Base-by-base conservation (phyloP, 1,140 invertebrate genomes). In the Oedothorax gibbosus region DNA sequence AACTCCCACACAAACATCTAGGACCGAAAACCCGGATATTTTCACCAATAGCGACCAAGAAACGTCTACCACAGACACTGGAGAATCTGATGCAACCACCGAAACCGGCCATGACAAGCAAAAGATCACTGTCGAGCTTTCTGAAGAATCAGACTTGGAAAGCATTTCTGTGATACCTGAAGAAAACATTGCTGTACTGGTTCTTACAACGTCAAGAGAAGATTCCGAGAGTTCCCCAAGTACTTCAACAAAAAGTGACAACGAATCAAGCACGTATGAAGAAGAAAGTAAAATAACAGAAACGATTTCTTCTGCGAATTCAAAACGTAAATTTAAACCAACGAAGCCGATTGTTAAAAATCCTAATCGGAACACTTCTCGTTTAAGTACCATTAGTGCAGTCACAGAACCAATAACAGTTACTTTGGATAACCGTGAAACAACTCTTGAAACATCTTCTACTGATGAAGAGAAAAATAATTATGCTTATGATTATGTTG, bases 81-180 rank as follows among this genome's bases (percentile, higher is more conserved):
- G 53, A 51, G 49, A 57, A 10, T 6, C 73, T 15, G 71, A 76
- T 35, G 20, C 50, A n/a, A n/a, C 20, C 20, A 9, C 62, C 12
- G 65, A 60, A 51, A 76, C 49, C 9, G 65, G 80, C 54, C 65
- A 56, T 15, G 82, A 84, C 35, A 85, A 85, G 18, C 73, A 85
- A 51, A 85, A 78, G 78, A 85, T 85, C 11, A 85, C 83, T 8
- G 75, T 85, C 8, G 83, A 85, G 54, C 49, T 85, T 3, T n/a
- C 73, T 11, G 54, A 66, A n/a, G 83, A 85, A 20, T 69, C 83
- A 1, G 53, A 62, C 51, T 9, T 85, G 6, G 73, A 85, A 35
- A 85, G 83, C 10, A 78, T 85, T 49, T 85, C 83, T 7, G 75
- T 85, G 3, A 85, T 85, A n/a, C 83, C 83, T 11, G 83, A 85